Evolutionary conservation across 2,113 vertebrate species (phyloP).

Genomic region (Podarcis raffonei): DNA sequence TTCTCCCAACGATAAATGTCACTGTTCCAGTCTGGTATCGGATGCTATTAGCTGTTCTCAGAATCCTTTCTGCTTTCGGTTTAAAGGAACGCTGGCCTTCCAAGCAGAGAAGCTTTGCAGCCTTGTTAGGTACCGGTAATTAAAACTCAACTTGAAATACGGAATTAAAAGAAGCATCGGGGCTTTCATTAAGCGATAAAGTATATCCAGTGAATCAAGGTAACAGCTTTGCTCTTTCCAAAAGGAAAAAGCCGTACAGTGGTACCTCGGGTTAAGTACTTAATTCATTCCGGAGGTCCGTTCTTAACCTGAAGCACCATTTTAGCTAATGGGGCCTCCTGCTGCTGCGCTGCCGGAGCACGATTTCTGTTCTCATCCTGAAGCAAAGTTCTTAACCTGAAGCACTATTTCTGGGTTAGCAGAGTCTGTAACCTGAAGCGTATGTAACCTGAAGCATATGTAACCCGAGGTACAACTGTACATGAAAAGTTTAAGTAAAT

Average conservation of each 20-base stretch:
- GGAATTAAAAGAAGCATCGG: neutral
- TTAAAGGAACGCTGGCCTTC: fast-evolving
- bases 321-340: no score
- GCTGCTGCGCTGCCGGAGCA: no score
- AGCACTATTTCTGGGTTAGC: no score
- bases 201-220: neutral
- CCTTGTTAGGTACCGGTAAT: neutral
- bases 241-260: neutral
- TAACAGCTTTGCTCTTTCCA: neutral
- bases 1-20: neutral
- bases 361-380: no score
- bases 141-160: neutral
- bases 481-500: neutral
- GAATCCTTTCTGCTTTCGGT: neutral
- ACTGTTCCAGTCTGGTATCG: neutral
- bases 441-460: no score
- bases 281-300: no score
- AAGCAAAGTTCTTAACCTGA: no score
- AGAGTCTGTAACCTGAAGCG: no score
- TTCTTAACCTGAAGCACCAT: no score
- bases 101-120: neutral
- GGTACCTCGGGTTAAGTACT: no score
- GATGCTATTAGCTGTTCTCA: neutral
- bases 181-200: neutral
- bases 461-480: neutral